Conservation (phyloP, 2,113 vertebrate species). For the Trachemys scripta region DNA sequence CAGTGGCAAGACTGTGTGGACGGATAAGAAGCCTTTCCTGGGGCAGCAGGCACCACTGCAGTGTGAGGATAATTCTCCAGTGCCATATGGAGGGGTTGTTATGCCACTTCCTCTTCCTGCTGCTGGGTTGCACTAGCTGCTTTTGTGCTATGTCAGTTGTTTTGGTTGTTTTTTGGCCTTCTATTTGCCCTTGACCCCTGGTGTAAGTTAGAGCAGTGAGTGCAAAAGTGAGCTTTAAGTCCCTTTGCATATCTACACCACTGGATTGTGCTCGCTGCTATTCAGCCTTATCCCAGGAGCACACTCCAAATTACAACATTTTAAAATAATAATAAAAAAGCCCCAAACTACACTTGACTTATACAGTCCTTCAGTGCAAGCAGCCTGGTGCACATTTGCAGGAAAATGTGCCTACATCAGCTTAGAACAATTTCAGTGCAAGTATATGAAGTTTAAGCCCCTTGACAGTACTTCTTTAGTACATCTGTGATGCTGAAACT, state of each 20-base stretch:
- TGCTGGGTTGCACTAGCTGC: not conserved
- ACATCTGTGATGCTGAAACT: too few relatives aligned
- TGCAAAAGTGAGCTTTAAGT: fast-evolving
- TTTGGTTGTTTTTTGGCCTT: not conserved
- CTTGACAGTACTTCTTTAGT: fast-evolving
- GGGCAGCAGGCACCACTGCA: not conserved
- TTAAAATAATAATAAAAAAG: not conserved
- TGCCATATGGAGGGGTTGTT: not conserved
- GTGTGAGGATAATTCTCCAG: not conserved
- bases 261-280: not conserved
- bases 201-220: not conserved
- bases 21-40: too few relatives aligned
- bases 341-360: fast-evolving
- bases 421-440: fast-evolving
- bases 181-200: too few relatives aligned
- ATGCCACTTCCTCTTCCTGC: not conserved
- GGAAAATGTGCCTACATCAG: fast-evolving
- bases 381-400: fast-evolving
- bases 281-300: not conserved
- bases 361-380: fast-evolving
- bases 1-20: not conserved
- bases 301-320: not conserved
- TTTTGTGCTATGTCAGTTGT: too few relatives aligned
- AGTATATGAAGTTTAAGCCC: fast-evolving
- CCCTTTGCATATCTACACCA: fast-evolving